These are phyloP conservation scores for Brachionus angularis DNA, from an alignment of 1,140 invertebrate genomes.

Conservation along the genomic window DNA sequence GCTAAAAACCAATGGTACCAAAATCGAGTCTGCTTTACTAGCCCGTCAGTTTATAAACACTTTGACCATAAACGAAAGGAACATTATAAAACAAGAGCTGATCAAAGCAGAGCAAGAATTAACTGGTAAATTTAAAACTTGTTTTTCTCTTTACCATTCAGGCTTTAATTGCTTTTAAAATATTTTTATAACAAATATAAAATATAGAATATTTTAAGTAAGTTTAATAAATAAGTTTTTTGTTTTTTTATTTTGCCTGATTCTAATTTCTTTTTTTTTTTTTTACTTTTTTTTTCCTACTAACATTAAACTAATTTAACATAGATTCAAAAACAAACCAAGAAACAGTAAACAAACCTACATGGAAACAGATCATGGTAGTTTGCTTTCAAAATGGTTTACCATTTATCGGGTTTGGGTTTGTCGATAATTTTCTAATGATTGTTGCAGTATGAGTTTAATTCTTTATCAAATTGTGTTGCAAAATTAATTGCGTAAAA, in stretches of 20 bases:
- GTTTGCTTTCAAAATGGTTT: conserved; percentile 39
- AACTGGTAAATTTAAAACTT: too few species aligned
- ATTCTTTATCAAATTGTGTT: too few species aligned
- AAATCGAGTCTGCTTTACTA: conserved; percentile 5
- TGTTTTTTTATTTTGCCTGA: too few species aligned
- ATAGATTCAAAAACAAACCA: background rate
- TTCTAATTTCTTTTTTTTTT: too few species aligned
- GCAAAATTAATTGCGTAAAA: too few species aligned
- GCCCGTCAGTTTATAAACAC: conserved; percentile 30
- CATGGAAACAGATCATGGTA: conserved; percentile 25
- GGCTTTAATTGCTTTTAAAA: too few species aligned
- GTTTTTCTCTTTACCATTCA: too few species aligned
- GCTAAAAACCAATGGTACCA: background rate
- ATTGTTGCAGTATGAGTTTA: conserved; percentile 20
- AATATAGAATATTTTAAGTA: too few species aligned
- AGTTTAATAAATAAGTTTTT: too few species aligned
- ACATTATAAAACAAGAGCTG: conserved; percentile 30
- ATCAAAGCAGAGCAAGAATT: conserved; percentile 35
- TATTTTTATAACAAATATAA: too few species aligned
- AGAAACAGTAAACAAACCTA: background rate
- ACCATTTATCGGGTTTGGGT: conserved; percentile 44
- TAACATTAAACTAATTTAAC: too few species aligned
- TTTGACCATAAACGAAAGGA: conserved; percentile 20
- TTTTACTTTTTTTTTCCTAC: too few species aligned
- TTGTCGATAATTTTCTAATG: conserved; percentile 45